Conservation (phyloP, 2,888 invertebrate genomes). For the Hydropsyche betteni region DNA sequence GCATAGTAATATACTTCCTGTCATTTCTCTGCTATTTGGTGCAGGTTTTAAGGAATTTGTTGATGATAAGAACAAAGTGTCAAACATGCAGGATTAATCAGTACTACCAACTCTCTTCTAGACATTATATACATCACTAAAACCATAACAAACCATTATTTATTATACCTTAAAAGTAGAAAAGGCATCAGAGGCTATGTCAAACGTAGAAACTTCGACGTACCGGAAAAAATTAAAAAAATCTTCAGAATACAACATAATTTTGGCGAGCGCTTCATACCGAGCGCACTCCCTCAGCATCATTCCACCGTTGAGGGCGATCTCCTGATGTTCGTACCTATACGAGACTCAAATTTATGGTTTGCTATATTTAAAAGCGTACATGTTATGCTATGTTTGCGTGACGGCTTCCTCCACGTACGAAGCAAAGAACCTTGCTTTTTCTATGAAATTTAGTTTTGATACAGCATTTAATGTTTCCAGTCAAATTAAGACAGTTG, state of each 20-base stretch:
- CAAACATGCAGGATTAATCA: too few relatives aligned
- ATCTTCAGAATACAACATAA: constrained; percentile 96
- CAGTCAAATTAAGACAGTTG: too few relatives aligned
- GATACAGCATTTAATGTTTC: too few relatives aligned
- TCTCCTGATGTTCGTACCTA: constrained; percentile 98
- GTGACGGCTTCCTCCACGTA: too few relatives aligned
- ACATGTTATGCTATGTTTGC: too few relatives aligned
- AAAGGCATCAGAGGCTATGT: constrained; percentile 99
- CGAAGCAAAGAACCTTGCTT: too few relatives aligned
- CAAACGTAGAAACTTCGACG: constrained; percentile 99
- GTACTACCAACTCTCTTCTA: background rate
- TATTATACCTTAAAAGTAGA: constrained; percentile 95
- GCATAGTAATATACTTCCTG: background rate
- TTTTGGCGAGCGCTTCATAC: constrained; percentile 97
- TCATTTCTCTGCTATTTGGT: background rate
- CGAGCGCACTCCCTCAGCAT: constrained; percentile 99
- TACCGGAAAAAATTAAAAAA: constrained; percentile 99
- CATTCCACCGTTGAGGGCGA: constrained; percentile 98
- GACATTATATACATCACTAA: too few relatives aligned
- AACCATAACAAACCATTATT: background rate
- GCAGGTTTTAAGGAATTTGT: background rate
- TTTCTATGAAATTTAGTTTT: too few relatives aligned
- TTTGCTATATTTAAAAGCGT: too few relatives aligned
- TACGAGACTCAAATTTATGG: constrained; percentile 54
- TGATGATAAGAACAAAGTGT: too few relatives aligned